Evolutionary conservation across 2,797 vertebrate species (phyloP), one percentile per base, ranked within the genome.

Genomic region (Arremon aurantiirostris): DNA sequence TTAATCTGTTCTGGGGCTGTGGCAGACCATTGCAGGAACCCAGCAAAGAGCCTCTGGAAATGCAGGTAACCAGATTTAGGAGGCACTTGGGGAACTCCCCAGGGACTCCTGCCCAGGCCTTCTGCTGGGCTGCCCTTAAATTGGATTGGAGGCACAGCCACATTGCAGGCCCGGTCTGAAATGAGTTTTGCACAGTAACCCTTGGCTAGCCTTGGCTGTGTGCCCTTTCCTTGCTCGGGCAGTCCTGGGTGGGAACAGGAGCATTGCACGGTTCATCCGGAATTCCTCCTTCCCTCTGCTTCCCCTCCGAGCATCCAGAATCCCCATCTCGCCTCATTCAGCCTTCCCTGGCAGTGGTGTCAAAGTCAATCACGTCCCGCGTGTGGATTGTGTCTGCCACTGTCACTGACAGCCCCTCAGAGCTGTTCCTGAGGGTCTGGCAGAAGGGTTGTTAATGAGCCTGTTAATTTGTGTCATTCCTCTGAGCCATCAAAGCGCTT

Each of bases 391-490:
- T 84, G 57, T n/a, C 66, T 94, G 79, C 34, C 89, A 32, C 46
- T n/a, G 61, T 15, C 42, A 19, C 64, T 86, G 94, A 11, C 78
- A 87, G 57, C 27, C 55, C 41, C 34, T 8, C 59, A 32, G 83
- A 69, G 63, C 12, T 27, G 18, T 14, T 86, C 46, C 49, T 32
- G 63, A 20, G 42, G 88, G 3, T 44, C n/a, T 30, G 37, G 37
- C 90, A 85, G 84, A 9, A 73, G 66, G 89, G 28, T 61, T 59
- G 66, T 77, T 94, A 96, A 95, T 93, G 80, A 87, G 64, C n/a
- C 78, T 80, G 57, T 92, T 66, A 75, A 79, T 92, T 60, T 46
- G 49, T 73, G 59, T 78, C 87, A 66, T 47, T 73, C 65, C 49
- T 1, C 4, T 14, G 76, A 80, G 59, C 47, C 55, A 14, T 72